phyloP scores from a whole-genome alignment of 2,113 vertebrate species.

The Gymnocephalus cernua region DNA sequence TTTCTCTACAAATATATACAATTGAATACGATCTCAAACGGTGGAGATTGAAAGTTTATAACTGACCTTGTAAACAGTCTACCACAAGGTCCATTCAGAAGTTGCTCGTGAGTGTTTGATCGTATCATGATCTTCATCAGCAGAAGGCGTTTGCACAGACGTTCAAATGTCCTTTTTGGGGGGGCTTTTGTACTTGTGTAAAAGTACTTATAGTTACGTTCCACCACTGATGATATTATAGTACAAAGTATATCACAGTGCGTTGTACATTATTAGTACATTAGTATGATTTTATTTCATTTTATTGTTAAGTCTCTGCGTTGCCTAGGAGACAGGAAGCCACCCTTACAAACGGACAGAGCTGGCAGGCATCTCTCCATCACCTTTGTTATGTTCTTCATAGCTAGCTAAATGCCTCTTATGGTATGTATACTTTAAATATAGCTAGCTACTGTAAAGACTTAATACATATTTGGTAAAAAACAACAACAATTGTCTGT shows the following conservation, averaged over 20 bases:
- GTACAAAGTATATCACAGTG: neutral
- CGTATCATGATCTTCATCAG: too few species aligned
- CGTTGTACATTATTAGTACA: neutral
- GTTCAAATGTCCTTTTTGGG: too few species aligned
- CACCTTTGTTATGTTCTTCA: neutral
- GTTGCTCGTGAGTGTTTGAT: too few species aligned
- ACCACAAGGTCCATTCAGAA: too few species aligned
- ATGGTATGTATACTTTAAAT: neutral
- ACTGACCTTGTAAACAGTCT: too few species aligned
- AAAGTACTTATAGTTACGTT: too few species aligned
- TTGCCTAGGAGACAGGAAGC: slow-evolving; percentile 53
- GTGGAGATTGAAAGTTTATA: too few species aligned
- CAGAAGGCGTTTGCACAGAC: too few species aligned
- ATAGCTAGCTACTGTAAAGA: neutral
- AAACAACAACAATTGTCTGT: neutral
- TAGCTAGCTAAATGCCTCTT: neutral
- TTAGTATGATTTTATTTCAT: neutral
- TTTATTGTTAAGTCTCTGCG: slow-evolving; percentile 15
- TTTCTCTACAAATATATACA: too few species aligned
- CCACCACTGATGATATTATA: too few species aligned
- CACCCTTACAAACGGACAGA: neutral
- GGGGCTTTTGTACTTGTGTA: too few species aligned
- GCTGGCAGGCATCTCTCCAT: slow-evolving; percentile 1
- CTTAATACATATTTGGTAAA: neutral
- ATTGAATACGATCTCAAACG: too few species aligned